A percentile compares a stretch with the other conserved stretches of the same genome.
phyloP scores from a whole-genome alignment of 2,797 vertebrate genomes.

The Schizopygopsis malacanthus region DNA sequence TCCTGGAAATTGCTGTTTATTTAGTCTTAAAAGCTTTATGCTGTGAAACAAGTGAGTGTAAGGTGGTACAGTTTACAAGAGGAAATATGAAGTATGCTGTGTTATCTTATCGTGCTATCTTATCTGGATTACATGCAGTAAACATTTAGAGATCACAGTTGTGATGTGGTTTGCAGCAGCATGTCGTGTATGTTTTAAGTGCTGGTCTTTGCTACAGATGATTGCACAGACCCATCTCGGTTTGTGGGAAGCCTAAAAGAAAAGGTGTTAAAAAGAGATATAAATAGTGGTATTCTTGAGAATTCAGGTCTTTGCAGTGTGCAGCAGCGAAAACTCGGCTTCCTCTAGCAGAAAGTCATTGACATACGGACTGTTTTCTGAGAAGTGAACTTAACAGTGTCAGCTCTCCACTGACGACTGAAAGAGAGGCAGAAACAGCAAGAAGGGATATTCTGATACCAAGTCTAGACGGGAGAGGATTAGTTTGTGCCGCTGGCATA shows the following conservation, averaged over 20 bases:
- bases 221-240: slow-evolving; percentile 20
- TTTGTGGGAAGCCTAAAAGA: slow-evolving; percentile 44
- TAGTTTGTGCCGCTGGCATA: slow-evolving; percentile 26
- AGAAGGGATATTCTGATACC: slow-evolving; percentile 21
- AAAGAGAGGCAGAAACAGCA: background rate
- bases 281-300: slow-evolving; percentile 48
- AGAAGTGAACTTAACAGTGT: slow-evolving; percentile 26
- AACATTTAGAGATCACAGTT: background rate
- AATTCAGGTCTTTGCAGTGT: slow-evolving; percentile 37
- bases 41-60: background rate
- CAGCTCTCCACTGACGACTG: background rate
- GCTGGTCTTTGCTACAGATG: slow-evolving; percentile 16
- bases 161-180: slow-evolving; percentile 8
- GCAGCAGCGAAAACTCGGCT: slow-evolving; percentile 9
- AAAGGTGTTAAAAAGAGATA: slow-evolving; percentile 58
- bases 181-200: background rate
- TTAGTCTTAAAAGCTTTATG: background rate
- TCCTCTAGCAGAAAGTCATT: slow-evolving; percentile 41
- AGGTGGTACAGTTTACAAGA: background rate
- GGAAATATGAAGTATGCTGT: background rate
- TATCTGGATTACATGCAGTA: background rate
- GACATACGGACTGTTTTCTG: slow-evolving; percentile 27
- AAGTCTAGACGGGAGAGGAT: slow-evolving; percentile 41
- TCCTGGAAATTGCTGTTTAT: background rate
- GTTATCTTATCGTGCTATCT: background rate